Conservation (phyloP, 2,113 vertebrate genomes). For the Sylvietta virens region DNA sequence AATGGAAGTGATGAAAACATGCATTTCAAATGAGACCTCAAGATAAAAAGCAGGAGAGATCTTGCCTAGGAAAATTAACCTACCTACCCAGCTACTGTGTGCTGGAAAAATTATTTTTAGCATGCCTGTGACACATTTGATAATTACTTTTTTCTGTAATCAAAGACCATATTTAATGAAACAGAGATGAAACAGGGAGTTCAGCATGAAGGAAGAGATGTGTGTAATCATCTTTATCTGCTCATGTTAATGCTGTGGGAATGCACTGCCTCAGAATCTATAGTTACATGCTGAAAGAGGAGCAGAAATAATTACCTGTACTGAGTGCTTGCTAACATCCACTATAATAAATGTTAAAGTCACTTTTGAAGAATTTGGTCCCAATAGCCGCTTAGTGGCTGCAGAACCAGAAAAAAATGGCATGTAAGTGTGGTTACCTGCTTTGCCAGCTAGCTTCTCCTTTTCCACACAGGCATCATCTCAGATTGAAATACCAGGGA, state of each 20-base stretch:
- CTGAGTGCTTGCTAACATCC: neutral
- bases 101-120: conserved; percentile 20
- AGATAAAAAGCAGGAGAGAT: neutral
- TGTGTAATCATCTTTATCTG: neutral
- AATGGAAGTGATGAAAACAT: neutral
- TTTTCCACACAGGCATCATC: neutral
- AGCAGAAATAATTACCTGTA: neutral
- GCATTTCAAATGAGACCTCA: neutral
- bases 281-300: neutral
- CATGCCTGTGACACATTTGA: neutral
- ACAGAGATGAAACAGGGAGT: neutral
- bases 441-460: neutral
- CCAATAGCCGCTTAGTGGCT: neutral
- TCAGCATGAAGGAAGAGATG: neutral
- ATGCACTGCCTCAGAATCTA: neutral
- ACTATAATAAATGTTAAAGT: neutral
- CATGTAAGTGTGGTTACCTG: neutral
- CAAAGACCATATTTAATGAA: conserved; percentile 7
- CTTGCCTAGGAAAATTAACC: conserved; percentile 2
- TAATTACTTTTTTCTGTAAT: conserved; percentile 14
- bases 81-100: neutral
- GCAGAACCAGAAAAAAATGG: neutral
- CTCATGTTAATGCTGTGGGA: neutral
- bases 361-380: neutral
- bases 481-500: rapidly evolving